phyloP scores from a whole-genome alignment of 2,113 vertebrate species.

The Orthonyx spaldingii region DNA sequence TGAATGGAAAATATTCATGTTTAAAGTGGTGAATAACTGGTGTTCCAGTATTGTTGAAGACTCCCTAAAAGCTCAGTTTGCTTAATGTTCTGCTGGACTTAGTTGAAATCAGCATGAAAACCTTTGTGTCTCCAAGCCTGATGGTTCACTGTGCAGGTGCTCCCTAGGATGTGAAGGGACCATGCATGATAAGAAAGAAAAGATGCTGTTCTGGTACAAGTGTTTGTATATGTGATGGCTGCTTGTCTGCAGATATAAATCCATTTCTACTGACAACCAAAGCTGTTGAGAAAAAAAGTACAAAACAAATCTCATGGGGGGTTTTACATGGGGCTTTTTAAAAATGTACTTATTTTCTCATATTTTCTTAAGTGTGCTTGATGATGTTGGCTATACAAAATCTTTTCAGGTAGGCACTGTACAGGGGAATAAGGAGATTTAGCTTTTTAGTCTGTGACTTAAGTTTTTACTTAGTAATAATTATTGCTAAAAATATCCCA shows the following conservation, averaged over 20 bases:
- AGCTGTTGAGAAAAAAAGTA: neutral
- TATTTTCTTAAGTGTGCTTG: neutral
- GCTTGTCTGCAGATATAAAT: neutral
- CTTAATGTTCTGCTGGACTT: neutral
- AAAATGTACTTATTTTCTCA: neutral
- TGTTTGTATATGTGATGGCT: neutral
- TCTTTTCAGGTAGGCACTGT: neutral
- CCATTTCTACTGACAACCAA: neutral
- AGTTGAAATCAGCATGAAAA: accelerated
- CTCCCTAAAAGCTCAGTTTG: neutral
- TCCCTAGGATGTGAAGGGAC: neutral
- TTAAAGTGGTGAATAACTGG: neutral
- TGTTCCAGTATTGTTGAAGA: neutral
- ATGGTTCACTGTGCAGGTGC: neutral
- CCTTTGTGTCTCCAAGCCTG: neutral
- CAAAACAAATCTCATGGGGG: neutral
- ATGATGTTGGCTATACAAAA: neutral
- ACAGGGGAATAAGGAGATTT: neutral
- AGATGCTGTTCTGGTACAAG: neutral
- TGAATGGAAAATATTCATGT: neutral
- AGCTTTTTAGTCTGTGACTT: neutral
- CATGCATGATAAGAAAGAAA: accelerated
- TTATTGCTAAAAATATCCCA: neutral
- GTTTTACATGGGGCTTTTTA: neutral
- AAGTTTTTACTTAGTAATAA: neutral